Evolutionary conservation across 2,113 vertebrate species (phyloP), one percentile per base, ranked within the genome.

Genomic region (Burhinus bistriatus): DNA sequence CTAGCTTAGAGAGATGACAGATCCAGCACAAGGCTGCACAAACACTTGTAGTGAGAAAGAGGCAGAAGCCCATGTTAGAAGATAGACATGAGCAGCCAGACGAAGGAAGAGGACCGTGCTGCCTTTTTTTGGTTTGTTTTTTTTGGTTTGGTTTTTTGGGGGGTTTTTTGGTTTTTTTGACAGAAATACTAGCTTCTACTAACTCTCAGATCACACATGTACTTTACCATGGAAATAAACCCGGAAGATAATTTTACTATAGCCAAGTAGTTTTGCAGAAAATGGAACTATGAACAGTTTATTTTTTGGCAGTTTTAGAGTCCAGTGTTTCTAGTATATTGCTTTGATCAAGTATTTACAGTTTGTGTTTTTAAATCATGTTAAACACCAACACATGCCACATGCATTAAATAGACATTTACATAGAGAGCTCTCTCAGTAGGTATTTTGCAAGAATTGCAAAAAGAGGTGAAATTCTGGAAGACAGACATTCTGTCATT

Each of bases 71-170:
- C 36, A 9, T 6, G 5, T 32, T 49, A 68, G 30, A 89, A 83
- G 9, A 29, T 5, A 82, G 23, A 44, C 9, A 40, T 29, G 21
- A 79, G 23, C 49, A 86, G 38, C 9, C 13, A 44, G 29, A 66
- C 3, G 2, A 55, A 83, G 11, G 11, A 51, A 65, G 22, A 59
- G 3, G 36, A 75, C 3, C 1, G 1, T 8, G 47, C 17, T 27
- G 8, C 6, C 9, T 57, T 4, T 51, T 75, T 55, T 29, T 49
- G 21, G 21, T 49, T 49, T n/a, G n/a, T n/a, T n/a, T n/a, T n/a
- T n/a, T n/a, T n/a, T n/a, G n/a, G n/a, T n/a, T n/a, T n/a, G n/a
- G n/a, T n/a, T n/a, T n/a, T n/a, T n/a, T n/a, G n/a, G n/a, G n/a
- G n/a, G n/a, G n/a, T n/a, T n/a, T n/a, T n/a, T n/a, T n/a, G n/a